Percentiles rank a stretch among this genome's conserved stretches.
These are phyloP conservation scores for Phorcus lineatus DNA, from an alignment of 2,888 invertebrate species.

Conservation along the genomic window DNA sequence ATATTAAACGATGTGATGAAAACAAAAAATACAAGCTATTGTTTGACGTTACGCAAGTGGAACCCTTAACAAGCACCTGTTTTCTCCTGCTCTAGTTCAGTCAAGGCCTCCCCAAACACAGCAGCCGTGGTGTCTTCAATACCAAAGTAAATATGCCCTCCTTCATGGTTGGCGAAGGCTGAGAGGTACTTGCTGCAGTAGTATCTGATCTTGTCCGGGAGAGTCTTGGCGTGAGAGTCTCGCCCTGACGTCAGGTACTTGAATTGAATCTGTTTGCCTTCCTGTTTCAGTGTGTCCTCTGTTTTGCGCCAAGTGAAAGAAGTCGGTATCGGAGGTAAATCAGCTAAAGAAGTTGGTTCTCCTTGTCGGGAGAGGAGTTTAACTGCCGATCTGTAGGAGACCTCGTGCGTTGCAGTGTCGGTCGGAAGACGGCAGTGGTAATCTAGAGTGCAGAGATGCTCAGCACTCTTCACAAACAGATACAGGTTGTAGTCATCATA, in stretches of 20 bases:
- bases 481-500: conserved; percentile 60
- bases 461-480: conserved; percentile 64
- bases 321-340: conserved; percentile 55
- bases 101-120: conserved; percentile 58
- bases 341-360: conserved; percentile 42
- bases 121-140: conserved; percentile 61
- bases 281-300: conserved; percentile 58
- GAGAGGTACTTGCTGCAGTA: conserved; percentile 55
- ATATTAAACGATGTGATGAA: too few species aligned
- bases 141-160: conserved; percentile 66
- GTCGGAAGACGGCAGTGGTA: conserved; percentile 62
- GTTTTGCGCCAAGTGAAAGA: conserved; percentile 49
- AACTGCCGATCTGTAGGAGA: conserved; percentile 59
- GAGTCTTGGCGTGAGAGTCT: conserved; percentile 28
- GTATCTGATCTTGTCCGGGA: conserved; percentile 52
- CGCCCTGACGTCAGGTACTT: conserved; percentile 49
- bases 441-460: conserved; percentile 60
- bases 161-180: conserved; percentile 67
- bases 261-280: conserved; percentile 68
- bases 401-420: conserved; percentile 66
- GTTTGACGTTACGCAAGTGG: too few species aligned
- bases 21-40: too few species aligned
- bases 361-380: conserved; percentile 49
- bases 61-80: too few species aligned
- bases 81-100: conserved; percentile 46